Base-by-base conservation (phyloP, 2,797 vertebrate genomes). In the Brachyalestes nurse region DNA sequence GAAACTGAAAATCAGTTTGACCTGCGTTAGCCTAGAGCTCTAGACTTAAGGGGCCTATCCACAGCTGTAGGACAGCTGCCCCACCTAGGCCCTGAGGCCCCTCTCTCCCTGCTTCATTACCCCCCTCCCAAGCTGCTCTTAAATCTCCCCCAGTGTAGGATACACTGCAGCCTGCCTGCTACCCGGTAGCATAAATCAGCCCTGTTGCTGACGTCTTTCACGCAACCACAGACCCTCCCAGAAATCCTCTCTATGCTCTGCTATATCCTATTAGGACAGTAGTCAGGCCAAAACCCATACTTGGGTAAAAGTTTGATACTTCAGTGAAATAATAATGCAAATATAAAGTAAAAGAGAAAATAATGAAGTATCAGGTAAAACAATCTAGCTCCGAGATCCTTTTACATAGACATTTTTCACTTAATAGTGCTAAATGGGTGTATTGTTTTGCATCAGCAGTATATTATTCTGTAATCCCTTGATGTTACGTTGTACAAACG, bases 21-120 rank as follows among this genome's bases (percentile, higher is more conserved):
- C 60, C 73, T 81, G 58, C 13, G 25, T 49, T 51, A 55, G 61
- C 64, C 64, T 66, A 62, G 69, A 75, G 65, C 82, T 83, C 28
- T 57, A 58, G 55, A 74, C 72, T 47, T 55, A 19, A 65, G 75
- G 60, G 45, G 71, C 61, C 61, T 53, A 71, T 57, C 60, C 76
- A 84, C 88, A 88, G 88, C 83, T 90, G 86, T 77, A 75, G 53
- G 72, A 72, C 86, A 90, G 86, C 86, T 88, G 87, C 78, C 80
- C 79, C 73, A 75, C 79, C 80, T 53, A 64, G 70, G 72, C 72
- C 76, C 75, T 55, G 61, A 81, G 80, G 81, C 75, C 65, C 76
- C 78, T 57, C 78, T 49, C 61, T 65, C 69, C 51, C 78, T n/a
- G 23, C 64, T 80, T 17, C 75, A 75, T 47, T 34, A 71, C 40